Percentiles rank a stretch among this genome's conserved stretches.
Conservation (phyloP, 2,113 vertebrate genomes). For the Calonectris borealis region DNA sequence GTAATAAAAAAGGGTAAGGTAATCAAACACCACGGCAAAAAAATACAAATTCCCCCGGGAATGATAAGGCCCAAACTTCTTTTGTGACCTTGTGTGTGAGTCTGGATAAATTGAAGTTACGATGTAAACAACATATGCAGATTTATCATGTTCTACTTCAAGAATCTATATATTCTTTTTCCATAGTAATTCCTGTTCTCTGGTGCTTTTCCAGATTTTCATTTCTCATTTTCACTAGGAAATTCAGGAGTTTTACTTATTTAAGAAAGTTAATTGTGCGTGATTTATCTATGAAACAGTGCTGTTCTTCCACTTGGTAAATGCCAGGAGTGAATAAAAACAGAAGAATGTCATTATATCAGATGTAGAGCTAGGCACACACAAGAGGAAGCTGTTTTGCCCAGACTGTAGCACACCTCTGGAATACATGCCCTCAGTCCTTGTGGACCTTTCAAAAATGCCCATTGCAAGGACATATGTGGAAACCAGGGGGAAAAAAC, state of each 20-base stretch:
- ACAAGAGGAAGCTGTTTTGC: neutral
- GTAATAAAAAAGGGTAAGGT: conserved; percentile 26
- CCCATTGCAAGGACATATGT: rapidly evolving
- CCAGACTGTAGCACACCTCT: neutral
- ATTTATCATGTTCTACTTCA: neutral
- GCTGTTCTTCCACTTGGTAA: neutral
- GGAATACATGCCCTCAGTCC: rapidly evolving
- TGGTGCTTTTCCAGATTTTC: neutral
- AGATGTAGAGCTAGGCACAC: neutral
- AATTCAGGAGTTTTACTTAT: neutral
- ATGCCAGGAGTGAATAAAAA: neutral
- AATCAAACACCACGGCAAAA: conserved; percentile 24
- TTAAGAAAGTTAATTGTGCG: neutral
- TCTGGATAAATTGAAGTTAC: neutral
- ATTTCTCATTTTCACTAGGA: neutral
- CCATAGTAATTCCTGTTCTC: neutral
- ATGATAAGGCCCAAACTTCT: neutral
- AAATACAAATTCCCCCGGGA: neutral
- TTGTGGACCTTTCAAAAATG: neutral
- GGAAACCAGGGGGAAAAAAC: neutral
- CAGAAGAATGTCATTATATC: neutral
- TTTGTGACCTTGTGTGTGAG: conserved; percentile 15
- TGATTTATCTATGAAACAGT: neutral
- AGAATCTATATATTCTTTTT: neutral
- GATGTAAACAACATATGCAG: neutral